Conservation (phyloP, 2,113 vertebrate species). For the Psittacula cyanocephala region DNA sequence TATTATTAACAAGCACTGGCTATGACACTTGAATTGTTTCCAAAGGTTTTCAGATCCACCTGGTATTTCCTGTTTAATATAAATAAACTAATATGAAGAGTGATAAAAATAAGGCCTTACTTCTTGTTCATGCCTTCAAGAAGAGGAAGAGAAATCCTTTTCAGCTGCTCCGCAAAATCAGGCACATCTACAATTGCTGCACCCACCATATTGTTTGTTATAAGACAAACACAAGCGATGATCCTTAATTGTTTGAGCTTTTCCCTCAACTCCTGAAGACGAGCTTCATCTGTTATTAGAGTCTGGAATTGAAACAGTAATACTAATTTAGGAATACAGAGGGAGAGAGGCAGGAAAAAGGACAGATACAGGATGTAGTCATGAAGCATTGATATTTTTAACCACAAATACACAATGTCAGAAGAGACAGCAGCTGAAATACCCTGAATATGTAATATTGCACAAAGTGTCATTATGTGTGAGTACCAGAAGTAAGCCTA, state of each 20-base stretch:
- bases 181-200: conserved; percentile 79
- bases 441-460: not conserved
- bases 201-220: conserved; percentile 85
- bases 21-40: not conserved
- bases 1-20: not conserved
- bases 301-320: conserved; percentile 77
- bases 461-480: not conserved
- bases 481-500: not conserved
- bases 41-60: not conserved
- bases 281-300: conserved; percentile 84
- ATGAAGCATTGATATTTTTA: not conserved
- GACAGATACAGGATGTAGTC: not conserved
- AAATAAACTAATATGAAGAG: not conserved
- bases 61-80: not conserved
- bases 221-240: conserved; percentile 85
- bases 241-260: conserved; percentile 83
- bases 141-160: conserved; percentile 83
- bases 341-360: not conserved
- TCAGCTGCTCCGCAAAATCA: conserved; percentile 80
- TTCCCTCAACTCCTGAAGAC: conserved; percentile 84
- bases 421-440: not conserved
- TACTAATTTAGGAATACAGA: not conserved
- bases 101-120: conserved; percentile 74
- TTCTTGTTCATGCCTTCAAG: conserved; percentile 87
- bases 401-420: not conserved